Evolutionary conservation across 2,797 vertebrate genomes (phyloP), one percentile per base, ranked within the genome.

Genomic region (Amblyraja radiata): DNA sequence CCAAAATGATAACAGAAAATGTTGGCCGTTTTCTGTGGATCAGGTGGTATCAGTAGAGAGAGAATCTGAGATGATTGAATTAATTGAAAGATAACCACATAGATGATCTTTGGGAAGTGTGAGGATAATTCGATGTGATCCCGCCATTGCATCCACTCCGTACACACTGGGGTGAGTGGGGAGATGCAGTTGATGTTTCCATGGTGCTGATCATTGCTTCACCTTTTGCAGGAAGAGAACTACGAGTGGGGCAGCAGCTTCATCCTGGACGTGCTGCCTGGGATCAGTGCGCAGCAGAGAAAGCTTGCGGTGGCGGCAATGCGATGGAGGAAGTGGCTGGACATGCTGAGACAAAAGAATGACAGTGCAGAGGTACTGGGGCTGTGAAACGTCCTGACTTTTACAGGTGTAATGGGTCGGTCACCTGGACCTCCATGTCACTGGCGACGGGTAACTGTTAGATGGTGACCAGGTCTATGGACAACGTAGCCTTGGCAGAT

Each of bases 201-300:
- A 21, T 74, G 18, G 6, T 6, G 3, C 90, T 90, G 36, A 92
- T 76, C 16, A 68, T 88, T 32, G 7, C 54, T 76, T 76, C 9
- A 74, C 18, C 36, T 76, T 92, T 18, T 95, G 13, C 95, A 99
- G 99, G 99, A 99, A 95, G 98, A 99, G 93, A 97, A 98, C 77
- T 99, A 98, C 18, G 99, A 99, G 94, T 99, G 99, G 99, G 99
- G 99, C 95, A 98, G 97, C 93, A 96, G 96, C 93, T 97, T 96
- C 93, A 97, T 99, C 94, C 96, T 99, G 91, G 97, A 97, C 5
- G 98, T 96, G 77, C 94, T 99, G 93, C 95, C 98, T 94, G 97
- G 96, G 94, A 97, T 99, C 95, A 98, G 93, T 63, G 95, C 97
- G 46, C 98, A 98, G 94, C 98, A 99, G 94, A 98, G 96, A 95